These are phyloP conservation scores for Leguminivora glycinivorella DNA, from an alignment of 1,140 invertebrate species.

Conservation along the genomic window DNA sequence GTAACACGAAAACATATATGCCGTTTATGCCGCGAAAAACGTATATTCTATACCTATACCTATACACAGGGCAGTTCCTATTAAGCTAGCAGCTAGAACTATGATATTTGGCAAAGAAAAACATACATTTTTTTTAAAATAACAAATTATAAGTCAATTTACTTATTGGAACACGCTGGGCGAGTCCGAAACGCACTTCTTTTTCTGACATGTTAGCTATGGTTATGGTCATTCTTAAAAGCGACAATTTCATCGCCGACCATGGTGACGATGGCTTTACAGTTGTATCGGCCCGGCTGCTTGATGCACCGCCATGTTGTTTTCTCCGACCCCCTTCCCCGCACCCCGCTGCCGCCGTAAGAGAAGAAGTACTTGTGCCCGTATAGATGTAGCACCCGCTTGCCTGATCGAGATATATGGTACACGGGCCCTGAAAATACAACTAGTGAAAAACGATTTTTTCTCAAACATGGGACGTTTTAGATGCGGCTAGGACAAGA, in stretches of 20 bases:
- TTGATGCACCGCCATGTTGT: constrained; percentile 13
- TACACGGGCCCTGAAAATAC: background rate
- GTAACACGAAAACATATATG: no score
- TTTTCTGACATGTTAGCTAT: background rate
- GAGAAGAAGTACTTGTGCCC: constrained; percentile 6
- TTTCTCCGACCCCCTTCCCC: background rate
- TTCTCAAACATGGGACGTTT: no score
- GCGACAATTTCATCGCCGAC: background rate
- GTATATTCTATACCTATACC: no score
- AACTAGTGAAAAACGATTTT: background rate
- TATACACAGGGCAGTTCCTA: no score
- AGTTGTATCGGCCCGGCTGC: background rate
- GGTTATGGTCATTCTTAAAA: constrained; percentile 3
- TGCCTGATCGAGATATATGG: background rate
- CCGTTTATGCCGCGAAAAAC: no score
- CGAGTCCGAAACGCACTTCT: no score
- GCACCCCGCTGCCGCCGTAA: background rate
- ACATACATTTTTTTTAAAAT: no score
- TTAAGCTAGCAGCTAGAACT: no score
- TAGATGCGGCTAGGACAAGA: no score
- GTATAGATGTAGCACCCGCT: background rate
- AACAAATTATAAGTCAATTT: no score
- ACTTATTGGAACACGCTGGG: no score
- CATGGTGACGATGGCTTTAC: background rate
- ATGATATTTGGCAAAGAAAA: no score